Conservation (phyloP, 2,113 vertebrate species). For the Merops nubicus region DNA sequence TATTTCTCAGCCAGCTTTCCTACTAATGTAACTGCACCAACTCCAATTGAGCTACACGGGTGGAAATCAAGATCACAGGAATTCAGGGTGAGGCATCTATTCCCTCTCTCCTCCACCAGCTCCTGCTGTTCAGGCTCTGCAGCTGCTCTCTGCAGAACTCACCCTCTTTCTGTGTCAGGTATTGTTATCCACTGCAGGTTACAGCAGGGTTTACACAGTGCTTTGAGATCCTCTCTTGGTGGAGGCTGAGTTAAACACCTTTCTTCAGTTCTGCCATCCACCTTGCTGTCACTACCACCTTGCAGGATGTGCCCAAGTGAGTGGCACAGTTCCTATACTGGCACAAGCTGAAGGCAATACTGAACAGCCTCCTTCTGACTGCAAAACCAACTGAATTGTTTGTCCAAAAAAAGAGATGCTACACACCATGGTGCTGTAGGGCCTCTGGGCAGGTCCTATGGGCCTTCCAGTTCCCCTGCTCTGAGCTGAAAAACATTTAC, state of each 20-base stretch:
- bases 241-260: not conserved
- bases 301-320: not conserved
- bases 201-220: not conserved
- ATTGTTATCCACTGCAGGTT: not conserved
- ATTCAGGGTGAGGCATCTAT: not conserved
- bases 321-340: not conserved
- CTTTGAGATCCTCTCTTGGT: not conserved
- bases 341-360: not conserved
- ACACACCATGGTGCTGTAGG: not conserved
- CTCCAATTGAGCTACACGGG: not conserved
- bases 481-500: not conserved
- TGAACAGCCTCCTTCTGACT: not conserved
- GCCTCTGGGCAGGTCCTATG: not conserved
- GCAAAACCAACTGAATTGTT: not conserved
- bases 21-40: not conserved
- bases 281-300: not conserved
- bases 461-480: not conserved
- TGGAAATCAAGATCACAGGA: not conserved
- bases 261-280: not conserved
- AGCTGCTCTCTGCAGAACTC: not conserved
- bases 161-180: not conserved
- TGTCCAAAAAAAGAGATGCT: not conserved
- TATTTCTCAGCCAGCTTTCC: not conserved
- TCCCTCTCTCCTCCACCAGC: not conserved
- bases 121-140: not conserved